Evolutionary conservation across 2,113 vertebrate species (phyloP), one percentile per base, ranked within the genome.

Genomic region (Nothocercus nigrocapillus): DNA sequence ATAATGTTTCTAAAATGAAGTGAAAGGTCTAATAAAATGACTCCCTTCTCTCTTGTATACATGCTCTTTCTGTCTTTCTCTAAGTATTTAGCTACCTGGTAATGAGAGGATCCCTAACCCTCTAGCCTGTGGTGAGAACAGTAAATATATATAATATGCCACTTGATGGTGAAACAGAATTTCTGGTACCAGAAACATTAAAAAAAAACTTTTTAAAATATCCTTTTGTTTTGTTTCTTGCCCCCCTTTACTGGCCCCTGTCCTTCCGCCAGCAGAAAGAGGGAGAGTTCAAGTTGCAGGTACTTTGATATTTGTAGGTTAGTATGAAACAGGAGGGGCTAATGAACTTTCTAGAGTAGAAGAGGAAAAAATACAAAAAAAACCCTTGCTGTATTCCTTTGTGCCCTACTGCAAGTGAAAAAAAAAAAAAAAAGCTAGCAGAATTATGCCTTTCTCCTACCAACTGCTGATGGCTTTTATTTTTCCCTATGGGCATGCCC

Each of bases 1-100:
- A 40, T 42, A 47, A 67, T 30, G 3, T 67, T 86, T 63, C 49
- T 66, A 58, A 86, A 92, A 70, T 36, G 3, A 92, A 59, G 80
- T 7, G 0, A 62, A 58, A 79, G 67, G 2, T 21, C 17, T 18
- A 49, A 34, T n/a, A 38, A 64, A 73, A 13, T 2, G 2, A 5
- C 4, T 36, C 30, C 53, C 34, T 79, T 56, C 47, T 45, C 9
- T 8, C 2, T 34, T 59, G 5, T 40, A 7, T 24, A 11, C 2
- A 0, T 42, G 25, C 3, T 72, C 54, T 32, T 58, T 58, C 34
- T 73, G 38, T 44, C 63, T 34, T 82, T 78, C 18, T 74, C 4
- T 59, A 69, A 44, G 18, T 78, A 36, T 21, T 16, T 53, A 51
- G 13, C 40, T 45, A 17, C 28, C 51, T 73, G 27, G 11, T 76